Conservation (phyloP, 2,113 vertebrate genomes). For the Thalassarche chlororhynchos region DNA sequence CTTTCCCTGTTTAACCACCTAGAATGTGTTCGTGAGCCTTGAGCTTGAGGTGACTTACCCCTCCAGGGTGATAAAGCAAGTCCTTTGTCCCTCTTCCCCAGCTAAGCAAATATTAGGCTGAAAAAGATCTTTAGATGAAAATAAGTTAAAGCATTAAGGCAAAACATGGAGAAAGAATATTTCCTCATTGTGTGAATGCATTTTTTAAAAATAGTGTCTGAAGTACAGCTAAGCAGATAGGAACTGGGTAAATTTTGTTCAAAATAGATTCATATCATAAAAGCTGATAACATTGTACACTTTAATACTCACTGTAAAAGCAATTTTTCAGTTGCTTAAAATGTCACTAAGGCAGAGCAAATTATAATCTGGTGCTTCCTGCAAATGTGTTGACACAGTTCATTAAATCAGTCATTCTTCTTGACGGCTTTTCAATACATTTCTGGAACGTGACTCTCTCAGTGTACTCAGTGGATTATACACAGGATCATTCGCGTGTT, state of each 20-base stretch:
- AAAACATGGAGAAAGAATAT: not conserved
- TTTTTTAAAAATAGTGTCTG: not conserved
- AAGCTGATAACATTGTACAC: not conserved
- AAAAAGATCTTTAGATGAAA: not conserved
- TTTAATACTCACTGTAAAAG: constrained; percentile 14
- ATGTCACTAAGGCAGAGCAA: not conserved
- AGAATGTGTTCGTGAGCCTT: not conserved
- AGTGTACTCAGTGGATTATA: not conserved
- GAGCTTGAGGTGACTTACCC: not conserved
- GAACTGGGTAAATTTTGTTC: not conserved
- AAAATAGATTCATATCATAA: constrained; percentile 1
- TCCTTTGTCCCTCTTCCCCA: not conserved
- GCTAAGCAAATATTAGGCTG: not conserved
- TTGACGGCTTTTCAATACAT: constrained; percentile 30
- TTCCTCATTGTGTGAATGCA: not conserved
- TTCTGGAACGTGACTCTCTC: not conserved
- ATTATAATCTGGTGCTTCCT: constrained; percentile 35
- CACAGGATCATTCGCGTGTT: not conserved
- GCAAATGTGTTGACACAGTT: constrained; percentile 43
- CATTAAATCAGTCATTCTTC: constrained; percentile 47
- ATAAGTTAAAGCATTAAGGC: not conserved
- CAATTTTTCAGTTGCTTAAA: constrained; percentile 42
- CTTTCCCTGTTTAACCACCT: not conserved
- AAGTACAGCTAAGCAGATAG: not conserved
- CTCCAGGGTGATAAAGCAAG: not conserved